Evolutionary conservation across 2,888 invertebrate species (phyloP), one percentile per base, ranked within the genome.

Genomic region (Ormia ochracea): DNA sequence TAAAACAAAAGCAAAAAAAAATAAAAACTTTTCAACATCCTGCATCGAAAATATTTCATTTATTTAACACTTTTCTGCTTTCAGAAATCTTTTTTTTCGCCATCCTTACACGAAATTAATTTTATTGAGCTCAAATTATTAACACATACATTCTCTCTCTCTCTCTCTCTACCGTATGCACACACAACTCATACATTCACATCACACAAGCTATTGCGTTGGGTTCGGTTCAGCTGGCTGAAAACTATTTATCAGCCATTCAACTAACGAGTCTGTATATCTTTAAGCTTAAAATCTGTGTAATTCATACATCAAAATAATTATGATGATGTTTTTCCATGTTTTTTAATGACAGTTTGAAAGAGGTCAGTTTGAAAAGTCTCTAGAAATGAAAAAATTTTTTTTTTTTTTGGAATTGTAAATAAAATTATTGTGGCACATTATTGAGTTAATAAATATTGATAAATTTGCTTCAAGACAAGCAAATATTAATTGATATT

Each of bases 261-360:
- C 17, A 50, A 41, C 59, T 41, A 59, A 70, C 59, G 38, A 52
- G 50, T n/a, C 59, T 50, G 31, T 26, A 45, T 36, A 31, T 70
- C 19, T 59, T 70, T 21, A 70, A 56, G 38, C 50, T 59, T 59
- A 56, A n/a, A 74, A 56, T 56, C 56, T 36, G 36, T 65, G 36
- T 31, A 65, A 73, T 56, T 48, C 28, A 28, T 48, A 38, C 56
- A 65, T 74, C 73, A 48, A 58, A 74, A 26, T 74, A 65, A 74
- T 74, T 74, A 74, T 65, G 56, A 65, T 45, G 36, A 36, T 14
- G 36, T 61, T 59, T 59, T 14, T 14, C 23, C 38, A 14, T 0
- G 10, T 17, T 26, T 10, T 48, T 23, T 10, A 3, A 28, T 28
- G 3, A 23, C 23, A 4, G 12, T n/a, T 36, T 38, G n/a, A 45